Base-by-base conservation (phyloP, 2,797 vertebrate genomes). In the Poeciliopsis presidionis region DNA sequence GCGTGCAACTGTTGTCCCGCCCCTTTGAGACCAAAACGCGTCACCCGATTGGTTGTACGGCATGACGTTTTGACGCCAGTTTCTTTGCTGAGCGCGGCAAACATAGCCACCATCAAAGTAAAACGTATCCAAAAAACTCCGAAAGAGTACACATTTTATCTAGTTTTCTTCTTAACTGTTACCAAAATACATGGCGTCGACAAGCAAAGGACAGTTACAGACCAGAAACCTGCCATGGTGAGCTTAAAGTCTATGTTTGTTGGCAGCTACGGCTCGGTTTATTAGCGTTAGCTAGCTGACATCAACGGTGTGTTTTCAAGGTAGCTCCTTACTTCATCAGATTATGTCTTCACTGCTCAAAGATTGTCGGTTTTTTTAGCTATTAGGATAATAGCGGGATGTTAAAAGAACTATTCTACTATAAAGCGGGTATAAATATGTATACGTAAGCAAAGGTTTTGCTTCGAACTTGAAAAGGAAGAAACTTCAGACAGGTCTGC, bases 171-270 rank as follows among this genome's bases (percentile, higher is more conserved):
- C 6, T 4, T 63, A 5, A 28, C 7, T 9, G 0, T 41, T 11
- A n/a, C 47, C 49, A 9, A 11, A 41, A 51, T 18, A 67, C 41
- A 97, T 97, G 97, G 94, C 94, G 9, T 94, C 94, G 2, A 86
- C 91, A 14, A 87, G 78, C 41, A 95, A 88, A 83, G 72, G 79
- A 0, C 84, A 85, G 2, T 4, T 78, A 73, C 94, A 93, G 72
- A 70, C 84, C 75, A 95, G 93, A 76, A 98, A 97, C 79, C 87
- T 98, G 33, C 97, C 97, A 6, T 99, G 97, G 97, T 98, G 95
- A 95, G 95, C 86, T n/a, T 1, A 70, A 46, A 51, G 46, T 22
- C 1, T 2, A 4, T 47, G 2, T 70, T 79, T 73, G 49, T 11
- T 46, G 14, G 4, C 36, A 28, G 5, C 36, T 2, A 39, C 5